Base-by-base conservation (phyloP, 2,888 invertebrate species). In the Melikaiella ostensackeni region DNA sequence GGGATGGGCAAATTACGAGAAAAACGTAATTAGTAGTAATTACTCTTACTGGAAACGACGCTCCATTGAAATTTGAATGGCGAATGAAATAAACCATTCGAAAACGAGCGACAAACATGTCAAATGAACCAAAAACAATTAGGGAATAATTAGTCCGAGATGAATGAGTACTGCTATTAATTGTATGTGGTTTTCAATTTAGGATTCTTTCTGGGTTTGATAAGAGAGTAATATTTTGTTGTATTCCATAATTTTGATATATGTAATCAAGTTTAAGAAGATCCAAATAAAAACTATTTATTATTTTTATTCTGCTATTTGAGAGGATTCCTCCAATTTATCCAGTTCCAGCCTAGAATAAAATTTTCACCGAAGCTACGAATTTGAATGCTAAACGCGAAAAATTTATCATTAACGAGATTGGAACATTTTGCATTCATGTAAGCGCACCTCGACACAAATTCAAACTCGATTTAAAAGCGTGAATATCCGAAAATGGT, bases 1-100 rank as follows among this genome's bases (percentile, higher is more conserved):
- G 70, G 63, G 75, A 30, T 50, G 73, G 79, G 80, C 55, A 70
- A 70, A 70, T 50, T 50, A 70, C 70, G 70, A 50, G 50, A 70
- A 70, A 70, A 50, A 50, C 70, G n/a, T 70, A 70, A 70, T 70
- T 70, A 70, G 50, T 70, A 24, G 50, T 50, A 70, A 70, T 70
- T 70, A 70, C 46, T 66, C 27, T 27, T 13, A 46, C 13, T 46
- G 70, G 19, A 24, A 57, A 46, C 50, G 30, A 50, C 70, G 70
- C 30, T 19, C 19, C 70, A 70, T 70, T 70, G 50, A 50, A 70
- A 50, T 50, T 46, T 70, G 30, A 70, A 70, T 50, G 9, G 46
- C 50, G 6, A 70, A 50, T 50, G 42, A 70, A 50, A 70, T 70
- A 70, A 70, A 70, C 70, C 38, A 66, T 35, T 59, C 16, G 30